A percentile compares a stretch with the other conserved stretches of the same genome.
Conservation (phyloP, 2,888 invertebrate species). For the Spisula subtruncata region DNA sequence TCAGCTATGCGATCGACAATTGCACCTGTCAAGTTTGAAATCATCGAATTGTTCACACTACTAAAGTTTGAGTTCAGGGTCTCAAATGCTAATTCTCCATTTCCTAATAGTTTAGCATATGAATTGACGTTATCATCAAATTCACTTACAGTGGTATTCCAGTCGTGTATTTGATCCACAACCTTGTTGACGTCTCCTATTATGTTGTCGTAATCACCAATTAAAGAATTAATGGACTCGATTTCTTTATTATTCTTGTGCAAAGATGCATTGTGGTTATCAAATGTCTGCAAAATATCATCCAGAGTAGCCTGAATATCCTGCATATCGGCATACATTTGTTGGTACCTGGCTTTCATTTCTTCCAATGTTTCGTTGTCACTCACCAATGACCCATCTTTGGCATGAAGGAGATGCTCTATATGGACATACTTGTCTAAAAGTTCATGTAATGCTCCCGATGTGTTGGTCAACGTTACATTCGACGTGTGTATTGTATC, state of each 20-base stretch:
- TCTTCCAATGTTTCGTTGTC: constrained; percentile 60
- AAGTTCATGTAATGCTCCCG: neutral
- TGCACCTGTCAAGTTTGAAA: neutral
- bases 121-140: neutral
- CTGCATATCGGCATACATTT: constrained; percentile 28
- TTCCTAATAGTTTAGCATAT: neutral
- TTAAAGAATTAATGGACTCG: neutral
- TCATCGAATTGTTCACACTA: neutral
- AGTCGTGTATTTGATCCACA: neutral
- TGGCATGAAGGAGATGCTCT: constrained; percentile 18
- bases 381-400: constrained; percentile 36
- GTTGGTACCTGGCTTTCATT: constrained; percentile 51
- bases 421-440: neutral
- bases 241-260: neutral
- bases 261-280: neutral
- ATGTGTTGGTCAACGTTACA: neutral
- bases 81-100: neutral
- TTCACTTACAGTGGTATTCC: neutral
- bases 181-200: neutral
- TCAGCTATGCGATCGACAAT: neutral
- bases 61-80: neutral
- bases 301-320: constrained; percentile 7
- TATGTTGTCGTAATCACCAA: neutral
- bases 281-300: neutral
- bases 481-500: neutral